Evolutionary conservation across 2,113 vertebrate species (phyloP).

Genomic region (Erythrocercus mccallii): DNA sequence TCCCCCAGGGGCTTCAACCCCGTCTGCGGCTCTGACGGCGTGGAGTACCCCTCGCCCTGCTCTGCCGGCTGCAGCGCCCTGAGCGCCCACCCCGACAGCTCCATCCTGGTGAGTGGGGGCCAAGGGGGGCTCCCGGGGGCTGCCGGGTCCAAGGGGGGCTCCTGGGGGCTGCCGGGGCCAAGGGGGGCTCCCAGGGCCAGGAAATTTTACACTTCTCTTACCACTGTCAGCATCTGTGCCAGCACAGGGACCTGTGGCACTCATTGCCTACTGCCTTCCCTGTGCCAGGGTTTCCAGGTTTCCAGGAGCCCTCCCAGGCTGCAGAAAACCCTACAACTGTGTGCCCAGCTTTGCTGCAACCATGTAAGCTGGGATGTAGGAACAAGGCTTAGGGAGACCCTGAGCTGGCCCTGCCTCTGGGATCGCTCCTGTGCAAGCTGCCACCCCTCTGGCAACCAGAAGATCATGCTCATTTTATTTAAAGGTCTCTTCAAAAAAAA

Average conservation of each 20-base stretch:
- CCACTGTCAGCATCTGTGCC: not conserved
- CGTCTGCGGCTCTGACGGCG: slow-evolving; percentile 73
- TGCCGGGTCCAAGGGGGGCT: too few relatives aligned
- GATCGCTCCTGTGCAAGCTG: not conserved
- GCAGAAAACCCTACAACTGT: not conserved
- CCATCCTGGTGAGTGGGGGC: slow-evolving; percentile 19
- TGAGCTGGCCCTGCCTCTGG: not conserved
- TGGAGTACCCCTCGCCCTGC: slow-evolving; percentile 84
- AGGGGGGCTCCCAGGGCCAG: too few relatives aligned
- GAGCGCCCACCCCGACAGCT: rapidly evolving
- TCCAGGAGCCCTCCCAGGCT: not conserved
- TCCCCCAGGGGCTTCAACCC: slow-evolving; percentile 75
- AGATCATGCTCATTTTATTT: not conserved
- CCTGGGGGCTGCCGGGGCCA: too few relatives aligned
- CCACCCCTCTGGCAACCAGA: not conserved
- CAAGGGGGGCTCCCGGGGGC: too few relatives aligned
- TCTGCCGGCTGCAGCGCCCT: slow-evolving; percentile 72
- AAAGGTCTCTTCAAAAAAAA: not conserved
- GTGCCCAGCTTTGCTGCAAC: not conserved
- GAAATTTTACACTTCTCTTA: not conserved
- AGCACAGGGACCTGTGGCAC: not conserved
- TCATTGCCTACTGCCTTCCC: not conserved
- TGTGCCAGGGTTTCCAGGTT: not conserved
- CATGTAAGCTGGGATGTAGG: not conserved
- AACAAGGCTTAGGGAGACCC: rapidly evolving